Conservation (phyloP, 2,888 invertebrate species). For the Drosophila vallismaia region DNA sequence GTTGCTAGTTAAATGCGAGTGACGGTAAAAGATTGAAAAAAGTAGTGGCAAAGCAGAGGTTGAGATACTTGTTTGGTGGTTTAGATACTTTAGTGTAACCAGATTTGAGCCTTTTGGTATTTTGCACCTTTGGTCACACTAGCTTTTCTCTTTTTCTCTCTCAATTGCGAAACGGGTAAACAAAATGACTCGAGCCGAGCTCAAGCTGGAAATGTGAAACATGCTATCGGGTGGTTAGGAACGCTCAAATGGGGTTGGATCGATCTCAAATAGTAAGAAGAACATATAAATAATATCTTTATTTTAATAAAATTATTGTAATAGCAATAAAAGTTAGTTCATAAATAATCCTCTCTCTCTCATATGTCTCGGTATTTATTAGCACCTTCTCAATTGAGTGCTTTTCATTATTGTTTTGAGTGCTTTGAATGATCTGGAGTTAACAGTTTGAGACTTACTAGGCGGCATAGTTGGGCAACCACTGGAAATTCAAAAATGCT, state of each 20-base stretch:
- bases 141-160: background rate
- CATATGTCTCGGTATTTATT: slow-evolving; percentile 2
- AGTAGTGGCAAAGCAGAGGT: slow-evolving; percentile 3
- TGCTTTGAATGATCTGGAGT: background rate
- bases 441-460: slow-evolving; percentile 41
- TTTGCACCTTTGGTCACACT: background rate
- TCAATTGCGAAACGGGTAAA: background rate
- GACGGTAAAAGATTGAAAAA: slow-evolving; percentile 11
- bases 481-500: slow-evolving; percentile 41
- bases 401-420: background rate
- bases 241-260: too few relatives aligned
- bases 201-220: background rate
- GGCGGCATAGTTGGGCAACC: slow-evolving; percentile 33
- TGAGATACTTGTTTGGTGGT: too few relatives aligned
- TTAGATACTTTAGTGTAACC: too few relatives aligned
- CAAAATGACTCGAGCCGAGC: background rate
- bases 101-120: background rate
- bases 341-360: too few relatives aligned
- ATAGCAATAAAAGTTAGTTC: too few relatives aligned
- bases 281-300: too few relatives aligned
- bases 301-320: too few relatives aligned
- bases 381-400: slow-evolving; percentile 1
- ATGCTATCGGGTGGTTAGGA: too few relatives aligned
- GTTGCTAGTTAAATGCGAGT: slow-evolving; percentile 9
- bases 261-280: too few relatives aligned